These are phyloP conservation scores for Ranitomeya variabilis DNA, from an alignment of 2,113 vertebrate species.

Conservation along the genomic window DNA sequence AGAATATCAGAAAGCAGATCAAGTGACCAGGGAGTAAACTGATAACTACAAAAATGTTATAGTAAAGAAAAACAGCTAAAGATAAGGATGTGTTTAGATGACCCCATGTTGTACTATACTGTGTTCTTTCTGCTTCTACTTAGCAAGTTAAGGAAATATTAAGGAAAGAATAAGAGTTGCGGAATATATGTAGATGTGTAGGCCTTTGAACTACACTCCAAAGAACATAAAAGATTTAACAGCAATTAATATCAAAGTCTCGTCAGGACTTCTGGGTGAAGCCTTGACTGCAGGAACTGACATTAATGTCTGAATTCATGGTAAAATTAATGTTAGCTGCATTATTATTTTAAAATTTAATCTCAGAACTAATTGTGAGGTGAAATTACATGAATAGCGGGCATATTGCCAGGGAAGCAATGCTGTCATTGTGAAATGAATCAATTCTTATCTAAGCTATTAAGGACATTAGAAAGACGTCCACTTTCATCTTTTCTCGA, in stretches of 20 bases:
- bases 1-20: background rate
- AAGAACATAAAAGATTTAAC: conserved; percentile 26
- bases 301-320: conserved; percentile 29
- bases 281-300: background rate
- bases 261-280: conserved; percentile 9
- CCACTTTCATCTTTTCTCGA: background rate
- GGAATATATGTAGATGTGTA: conserved; percentile 23
- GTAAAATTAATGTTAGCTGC: conserved; percentile 31
- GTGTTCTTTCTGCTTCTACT: conserved; percentile 1
- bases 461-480: background rate
- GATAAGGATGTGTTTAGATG: background rate
- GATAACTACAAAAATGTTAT: background rate
- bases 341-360: conserved; percentile 42
- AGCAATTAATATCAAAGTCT: conserved; percentile 34
- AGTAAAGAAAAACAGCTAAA: background rate
- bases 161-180: background rate
- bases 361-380: conserved; percentile 40
- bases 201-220: conserved; percentile 32
- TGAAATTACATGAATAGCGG: background rate
- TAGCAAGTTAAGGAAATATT: conserved; percentile 31
- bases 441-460: background rate
- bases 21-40: background rate
- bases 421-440: background rate
- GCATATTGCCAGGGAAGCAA: conserved; percentile 26
- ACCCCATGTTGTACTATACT: conserved; percentile 4